A percentile compares a stretch with the other conserved stretches of the same genome.
phyloP scores from a whole-genome alignment of 2,113 vertebrate species.

The Thamnophis sirtalis region DNA sequence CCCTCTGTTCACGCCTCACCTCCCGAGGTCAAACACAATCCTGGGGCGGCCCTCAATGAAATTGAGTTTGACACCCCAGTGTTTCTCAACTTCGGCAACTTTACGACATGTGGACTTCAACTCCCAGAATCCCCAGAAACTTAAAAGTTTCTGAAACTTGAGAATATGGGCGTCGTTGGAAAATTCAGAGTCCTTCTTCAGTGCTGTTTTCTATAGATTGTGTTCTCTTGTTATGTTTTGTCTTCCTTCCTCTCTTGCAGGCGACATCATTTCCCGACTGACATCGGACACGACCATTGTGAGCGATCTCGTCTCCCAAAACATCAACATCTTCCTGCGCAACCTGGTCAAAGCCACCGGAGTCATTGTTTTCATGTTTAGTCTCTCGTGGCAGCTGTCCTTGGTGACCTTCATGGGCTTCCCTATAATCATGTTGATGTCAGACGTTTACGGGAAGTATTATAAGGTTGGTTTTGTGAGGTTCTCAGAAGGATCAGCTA shows the following conservation, averaged over 20 bases:
- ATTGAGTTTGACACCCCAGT: too few species aligned
- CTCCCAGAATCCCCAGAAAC: background rate
- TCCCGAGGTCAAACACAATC: too few species aligned
- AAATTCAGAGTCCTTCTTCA: background rate
- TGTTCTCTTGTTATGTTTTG: background rate
- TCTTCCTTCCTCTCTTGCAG: constrained; percentile 59
- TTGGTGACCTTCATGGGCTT: constrained; percentile 91
- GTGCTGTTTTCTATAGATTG: background rate
- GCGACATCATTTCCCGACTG: constrained; percentile 92
- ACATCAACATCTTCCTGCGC: constrained; percentile 91
- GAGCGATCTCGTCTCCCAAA: constrained; percentile 91
- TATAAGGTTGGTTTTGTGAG: constrained; percentile 78
- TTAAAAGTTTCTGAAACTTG: background rate
- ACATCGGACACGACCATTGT: constrained; percentile 94
- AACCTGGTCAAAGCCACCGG: constrained; percentile 82
- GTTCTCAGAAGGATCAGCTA: background rate
- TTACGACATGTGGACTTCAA: background rate
- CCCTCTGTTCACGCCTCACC: too few species aligned
- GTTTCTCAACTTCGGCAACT: background rate
- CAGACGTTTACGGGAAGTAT: constrained; percentile 87
- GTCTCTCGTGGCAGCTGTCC: constrained; percentile 91
- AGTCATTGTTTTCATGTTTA: constrained; percentile 89
- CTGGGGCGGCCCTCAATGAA: too few species aligned
- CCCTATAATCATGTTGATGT: constrained; percentile 87
- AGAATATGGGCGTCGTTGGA: background rate